Base-by-base conservation (phyloP, 1,140 invertebrate species). In the Luehdorfia chinensis region DNA sequence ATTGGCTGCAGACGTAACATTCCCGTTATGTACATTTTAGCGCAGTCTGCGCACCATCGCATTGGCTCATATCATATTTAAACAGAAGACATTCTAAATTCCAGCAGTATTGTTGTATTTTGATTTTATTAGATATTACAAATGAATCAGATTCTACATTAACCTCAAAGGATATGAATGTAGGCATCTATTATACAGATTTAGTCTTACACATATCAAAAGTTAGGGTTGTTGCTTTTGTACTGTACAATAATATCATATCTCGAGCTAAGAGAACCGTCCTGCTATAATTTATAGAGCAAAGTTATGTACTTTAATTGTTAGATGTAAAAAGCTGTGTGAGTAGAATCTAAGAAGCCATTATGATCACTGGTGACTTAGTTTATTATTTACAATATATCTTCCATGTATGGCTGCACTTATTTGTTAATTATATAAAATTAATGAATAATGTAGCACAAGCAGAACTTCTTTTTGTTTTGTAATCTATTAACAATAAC, bases 1-100 rank as follows among this genome's bases (percentile, higher is more conserved):
- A 86, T 58, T 86, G 83, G 83, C 56, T 86, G 59, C 83, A 86
- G 53, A 84, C 83, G 70, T 85, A 85, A 77, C 77, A 66, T 25
- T 57, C 37, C 46, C n/a, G 27, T 27, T 19, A 3, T 37, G n/a
- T 21, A 11, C 47, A 43, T 37, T 41, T 31, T 16, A 34, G 16
- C 41, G 59, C 46, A 55, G 28, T 16, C 5, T 12, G 30, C 44
- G 21, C 39, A 37, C n/a, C 28, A 48, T 21, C 16, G 8, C 16
- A 46, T 70, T 59, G 63, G 59, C 54, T 59, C 46, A 52, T 63
- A 47, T 50, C 49, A 48, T 48, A 52, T 28, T 43, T 15, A 27
- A 43, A 28, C 3, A 1, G 11, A 28, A 28, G n/a, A 8, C 37
- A 43, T 27, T 15, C 12, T 11, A 18, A 28, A 14, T 39, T 14